These are phyloP conservation scores for Lasioglossum figueresi DNA, from an alignment of 2,888 invertebrate genomes.

Conservation along the genomic window DNA sequence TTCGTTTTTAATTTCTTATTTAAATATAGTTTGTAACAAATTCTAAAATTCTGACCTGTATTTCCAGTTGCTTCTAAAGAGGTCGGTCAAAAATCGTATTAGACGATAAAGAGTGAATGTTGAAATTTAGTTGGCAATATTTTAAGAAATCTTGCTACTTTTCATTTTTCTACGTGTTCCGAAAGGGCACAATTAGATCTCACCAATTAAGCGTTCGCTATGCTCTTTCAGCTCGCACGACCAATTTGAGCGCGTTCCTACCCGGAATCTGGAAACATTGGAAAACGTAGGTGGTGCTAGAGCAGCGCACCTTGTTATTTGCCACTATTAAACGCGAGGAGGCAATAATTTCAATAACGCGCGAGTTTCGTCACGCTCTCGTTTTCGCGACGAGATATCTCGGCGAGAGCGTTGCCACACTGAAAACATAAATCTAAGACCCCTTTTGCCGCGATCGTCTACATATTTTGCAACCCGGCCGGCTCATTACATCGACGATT, in stretches of 20 bases:
- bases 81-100: no score
- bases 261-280: neutral
- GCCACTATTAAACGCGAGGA: constrained; percentile 13
- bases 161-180: neutral
- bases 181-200: neutral
- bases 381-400: constrained; percentile 42
- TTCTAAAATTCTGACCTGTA: no score
- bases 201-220: neutral
- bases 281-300: neutral
- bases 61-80: no score
- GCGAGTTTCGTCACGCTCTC: constrained; percentile 29
- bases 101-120: no score
- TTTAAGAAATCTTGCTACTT: neutral
- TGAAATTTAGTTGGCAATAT: no score
- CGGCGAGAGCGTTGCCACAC: constrained; percentile 47
- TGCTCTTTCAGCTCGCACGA: neutral
- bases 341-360: constrained; percentile 46
- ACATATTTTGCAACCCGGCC: constrained; percentile 61
- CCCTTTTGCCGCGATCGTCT: constrained; percentile 55
- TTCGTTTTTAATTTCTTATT: no score
- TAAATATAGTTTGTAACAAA: no score
- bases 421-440: constrained; percentile 56
- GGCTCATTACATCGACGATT: constrained; percentile 46
- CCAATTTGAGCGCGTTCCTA: neutral
- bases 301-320: constrained; percentile 33